Evolutionary conservation across 2,797 vertebrate species (phyloP).

Genomic region (Nothura maculosa): DNA sequence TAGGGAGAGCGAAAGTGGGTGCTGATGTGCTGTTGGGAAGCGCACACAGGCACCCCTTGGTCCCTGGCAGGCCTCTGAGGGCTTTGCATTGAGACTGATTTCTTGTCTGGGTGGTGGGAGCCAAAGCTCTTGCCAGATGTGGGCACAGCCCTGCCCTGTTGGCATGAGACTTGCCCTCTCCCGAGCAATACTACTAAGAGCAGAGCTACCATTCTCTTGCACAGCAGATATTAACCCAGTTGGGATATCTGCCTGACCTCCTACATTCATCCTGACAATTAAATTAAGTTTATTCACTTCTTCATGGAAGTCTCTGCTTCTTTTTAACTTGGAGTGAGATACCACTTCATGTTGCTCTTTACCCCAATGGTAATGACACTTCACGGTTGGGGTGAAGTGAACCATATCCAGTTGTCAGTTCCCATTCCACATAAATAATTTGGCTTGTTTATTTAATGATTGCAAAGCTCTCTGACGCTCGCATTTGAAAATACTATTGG

Average conservation of each 20-base stretch:
- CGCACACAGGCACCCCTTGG: background rate
- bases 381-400: background rate
- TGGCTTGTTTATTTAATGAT: background rate
- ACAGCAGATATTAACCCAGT: background rate
- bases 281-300: background rate
- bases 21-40: background rate
- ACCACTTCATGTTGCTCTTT: background rate
- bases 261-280: background rate
- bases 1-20: background rate
- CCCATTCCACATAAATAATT: background rate
- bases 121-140: background rate
- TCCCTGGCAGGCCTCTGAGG: background rate
- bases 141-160: background rate
- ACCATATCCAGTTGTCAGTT: background rate
- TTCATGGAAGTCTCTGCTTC: background rate
- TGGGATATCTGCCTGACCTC: background rate
- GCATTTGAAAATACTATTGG: background rate
- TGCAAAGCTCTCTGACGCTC: background rate
- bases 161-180: background rate
- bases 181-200: background rate
- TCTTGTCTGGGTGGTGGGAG: background rate
- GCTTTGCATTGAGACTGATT: background rate
- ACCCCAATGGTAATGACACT: fast-evolving
- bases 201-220: background rate
- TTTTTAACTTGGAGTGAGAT: background rate